Percentiles rank a stretch among this genome's conserved stretches.
phyloP scores from a whole-genome alignment of 1,140 invertebrate species.

The Sesamia nonagrioides region DNA sequence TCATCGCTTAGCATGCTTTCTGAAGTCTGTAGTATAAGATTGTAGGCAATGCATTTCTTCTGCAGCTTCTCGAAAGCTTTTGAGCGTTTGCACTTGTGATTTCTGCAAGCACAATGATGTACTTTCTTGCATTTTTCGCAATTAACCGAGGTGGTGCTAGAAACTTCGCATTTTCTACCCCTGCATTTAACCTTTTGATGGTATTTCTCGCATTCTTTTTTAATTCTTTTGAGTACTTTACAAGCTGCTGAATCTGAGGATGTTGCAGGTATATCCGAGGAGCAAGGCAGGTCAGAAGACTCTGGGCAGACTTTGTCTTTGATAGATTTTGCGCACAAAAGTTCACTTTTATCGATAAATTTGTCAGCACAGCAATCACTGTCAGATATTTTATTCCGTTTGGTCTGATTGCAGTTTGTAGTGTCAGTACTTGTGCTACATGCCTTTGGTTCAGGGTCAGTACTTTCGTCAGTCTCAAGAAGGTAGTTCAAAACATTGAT shows the following conservation, averaged over 20 bases:
- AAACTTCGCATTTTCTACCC: constrained; percentile 66
- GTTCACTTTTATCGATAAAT: constrained; percentile 71
- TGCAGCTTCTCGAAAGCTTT: constrained; percentile 66
- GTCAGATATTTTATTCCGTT: constrained; percentile 41
- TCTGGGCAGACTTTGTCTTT: constrained; percentile 58
- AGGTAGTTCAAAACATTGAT: constrained; percentile 77
- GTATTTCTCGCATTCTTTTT: constrained; percentile 81
- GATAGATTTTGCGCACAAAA: constrained; percentile 61
- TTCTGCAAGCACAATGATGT: constrained; percentile 72
- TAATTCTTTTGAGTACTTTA: constrained; percentile 78
- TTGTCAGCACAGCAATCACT: constrained; percentile 22
- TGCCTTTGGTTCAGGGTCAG: constrained; percentile 62
- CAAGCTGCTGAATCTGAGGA: constrained; percentile 76
- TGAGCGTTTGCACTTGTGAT: constrained; percentile 63
- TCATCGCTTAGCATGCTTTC: constrained; percentile 81
- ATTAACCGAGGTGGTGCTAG: constrained; percentile 75
- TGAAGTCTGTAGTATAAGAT: constrained; percentile 83
- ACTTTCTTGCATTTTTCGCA: constrained; percentile 70
- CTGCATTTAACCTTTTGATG: constrained; percentile 74
- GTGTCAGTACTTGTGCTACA: constrained; percentile 46
- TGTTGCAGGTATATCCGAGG: constrained; percentile 71
- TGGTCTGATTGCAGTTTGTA: constrained; percentile 31
- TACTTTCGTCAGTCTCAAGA: constrained; percentile 78
- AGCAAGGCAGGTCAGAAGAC: constrained; percentile 70
- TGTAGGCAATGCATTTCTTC: constrained; percentile 83